Evolutionary conservation across 2,888 invertebrate genomes (phyloP), one percentile per base, ranked within the genome.

Genomic region (Calliopum simillimum): DNA sequence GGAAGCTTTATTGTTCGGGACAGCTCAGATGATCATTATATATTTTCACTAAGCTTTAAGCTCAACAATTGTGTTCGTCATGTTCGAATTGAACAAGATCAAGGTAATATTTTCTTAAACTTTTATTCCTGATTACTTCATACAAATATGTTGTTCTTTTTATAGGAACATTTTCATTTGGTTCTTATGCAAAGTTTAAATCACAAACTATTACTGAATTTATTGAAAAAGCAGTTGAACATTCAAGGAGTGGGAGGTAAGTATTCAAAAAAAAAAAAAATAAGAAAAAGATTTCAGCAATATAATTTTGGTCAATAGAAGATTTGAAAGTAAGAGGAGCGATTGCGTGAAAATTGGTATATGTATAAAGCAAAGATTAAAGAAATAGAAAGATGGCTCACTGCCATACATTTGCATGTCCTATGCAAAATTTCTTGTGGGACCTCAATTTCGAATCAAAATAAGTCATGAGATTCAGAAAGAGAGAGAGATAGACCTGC

Each of bases 171-270:
- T 98, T 97, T 87, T 96, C 96, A 86, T 97, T 97, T 87, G 96
- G 97, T 73, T 95, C 94, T 71, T 94, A 95, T 87, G 95, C 96
- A 64, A 95, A 96, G 88, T 97, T 97, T 87, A 96, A 96, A 84
- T 96, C 96, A 64, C 94, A 95, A 85, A 97, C 96, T 6, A 97
- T 97, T 78, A 96, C 96, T 70, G 96, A 97, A 86, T 97, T 97
- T 86, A 96, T 97, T 76, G 96, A 97, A 86, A 96, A 96, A 84
- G 96, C 97, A 0, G 96, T 97, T 43, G 96, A 96, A 81, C 96
- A 97, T 80, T 97, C 97, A 8, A 90, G 96, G 56, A 96, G 95
- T 81, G 97, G 97, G 69, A 91, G 96, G 85, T 86, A 75, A 74
- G 55, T 62, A 16, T 51, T 58, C 14, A 14, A 11, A 59, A 41